Evolutionary conservation across 2,113 vertebrate genomes (phyloP), one percentile per base, ranked within the genome.

Genomic region (Platichthys flesus): DNA sequence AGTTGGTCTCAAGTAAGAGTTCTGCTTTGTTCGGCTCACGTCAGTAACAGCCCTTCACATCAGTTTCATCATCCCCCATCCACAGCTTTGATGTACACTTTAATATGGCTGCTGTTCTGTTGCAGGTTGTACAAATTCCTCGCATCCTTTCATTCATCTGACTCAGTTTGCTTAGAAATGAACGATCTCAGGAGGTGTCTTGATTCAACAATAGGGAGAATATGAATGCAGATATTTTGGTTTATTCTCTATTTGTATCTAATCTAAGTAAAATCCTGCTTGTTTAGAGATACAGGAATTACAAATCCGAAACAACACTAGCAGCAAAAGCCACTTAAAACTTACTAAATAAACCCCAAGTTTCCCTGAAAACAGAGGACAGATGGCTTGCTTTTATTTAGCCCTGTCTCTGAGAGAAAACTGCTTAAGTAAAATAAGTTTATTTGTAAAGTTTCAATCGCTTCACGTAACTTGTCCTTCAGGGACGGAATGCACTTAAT

Each of bases 101-200:
- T 57, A 8, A 64, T 21, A 3, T 68, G 3, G 2, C 45, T 55
- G 64, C 9, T 3, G 40, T 42, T 42, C 35, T 59, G 3, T 20
- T 13, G 47, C 74, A 63, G 63, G 13, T 59, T 61, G 28, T 18
- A 67, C 31, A 65, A 63, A 65, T 84, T 84, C 63, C 63, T 80
- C 47, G 42, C 31, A 24, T 5, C n/a, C 28, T 3, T 20, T 16
- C 40, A 12, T 26, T 63, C 2, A 8, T 23, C 58, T 61, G 40
- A 10, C 40, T 13, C 40, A 0, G 57, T 15, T 68, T 12, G 12
- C 55, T 24, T 54, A 47, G 28, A 35, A 59, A 67, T 42, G 0
- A 51, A 55, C 35, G 4, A 35, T 57, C 64, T 78, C 74, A 75
- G 66, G 74, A 54, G 47, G 4, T 7, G 18, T 15, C 5, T 51